Conservation (phyloP, 2,113 vertebrate species). For the Pontoporia blainvillei region DNA sequence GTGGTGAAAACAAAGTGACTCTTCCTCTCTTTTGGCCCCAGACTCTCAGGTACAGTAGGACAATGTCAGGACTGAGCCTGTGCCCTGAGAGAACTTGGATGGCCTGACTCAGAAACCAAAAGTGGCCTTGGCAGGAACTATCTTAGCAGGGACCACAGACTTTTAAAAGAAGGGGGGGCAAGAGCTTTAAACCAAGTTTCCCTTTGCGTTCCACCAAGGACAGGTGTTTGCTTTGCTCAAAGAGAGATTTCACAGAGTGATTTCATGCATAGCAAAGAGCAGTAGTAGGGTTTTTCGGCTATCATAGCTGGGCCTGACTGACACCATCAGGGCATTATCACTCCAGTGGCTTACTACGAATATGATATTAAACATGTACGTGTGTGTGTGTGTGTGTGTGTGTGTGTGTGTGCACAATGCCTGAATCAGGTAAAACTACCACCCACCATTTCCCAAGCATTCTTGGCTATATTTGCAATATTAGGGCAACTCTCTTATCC, state of each 20-base stretch:
- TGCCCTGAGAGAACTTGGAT: neutral
- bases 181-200: conserved; percentile 38
- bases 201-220: conserved; percentile 28
- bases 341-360: neutral
- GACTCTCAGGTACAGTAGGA: neutral
- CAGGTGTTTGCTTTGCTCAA: conserved; percentile 48
- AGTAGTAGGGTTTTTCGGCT: neutral
- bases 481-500: neutral
- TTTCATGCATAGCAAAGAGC: conserved; percentile 39
- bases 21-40: neutral
- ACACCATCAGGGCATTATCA: neutral
- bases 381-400: neutral
- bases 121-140: neutral
- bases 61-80: neutral
- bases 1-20: neutral
- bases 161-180: conserved; percentile 39
- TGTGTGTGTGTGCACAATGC: too few species aligned
- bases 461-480: neutral
- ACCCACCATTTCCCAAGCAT: neutral
- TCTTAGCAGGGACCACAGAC: neutral
- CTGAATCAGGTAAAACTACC: neutral
- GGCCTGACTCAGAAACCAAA: neutral
- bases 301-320: neutral
- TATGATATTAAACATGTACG: neutral
- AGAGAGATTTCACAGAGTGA: neutral